Percentiles rank a stretch among this genome's conserved stretches.
These are phyloP conservation scores for Serilophus lunatus DNA, from an alignment of 2,113 vertebrate species.

Conservation along the genomic window DNA sequence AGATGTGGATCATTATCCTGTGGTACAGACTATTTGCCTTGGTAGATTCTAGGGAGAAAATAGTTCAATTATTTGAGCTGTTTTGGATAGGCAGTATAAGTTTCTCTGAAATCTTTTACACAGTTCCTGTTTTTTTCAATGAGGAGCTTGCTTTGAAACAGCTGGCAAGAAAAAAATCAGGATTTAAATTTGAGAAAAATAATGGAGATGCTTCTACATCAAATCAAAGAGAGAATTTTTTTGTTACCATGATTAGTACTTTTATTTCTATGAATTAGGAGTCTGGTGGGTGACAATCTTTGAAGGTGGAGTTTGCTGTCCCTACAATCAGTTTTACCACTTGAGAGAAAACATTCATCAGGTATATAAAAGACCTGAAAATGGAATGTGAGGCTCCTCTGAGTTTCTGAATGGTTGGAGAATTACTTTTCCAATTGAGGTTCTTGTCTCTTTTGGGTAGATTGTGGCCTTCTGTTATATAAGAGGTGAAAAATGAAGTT, in stretches of 20 bases:
- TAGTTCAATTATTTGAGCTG: neutral
- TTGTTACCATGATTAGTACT: accelerated
- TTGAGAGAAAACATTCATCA: neutral
- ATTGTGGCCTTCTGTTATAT: neutral
- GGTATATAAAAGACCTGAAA: neutral
- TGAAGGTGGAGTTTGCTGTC: neutral
- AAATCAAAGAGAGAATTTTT: neutral
- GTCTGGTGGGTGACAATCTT: neutral
- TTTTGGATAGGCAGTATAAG: neutral
- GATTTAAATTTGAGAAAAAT: neutral
- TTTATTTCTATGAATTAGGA: neutral
- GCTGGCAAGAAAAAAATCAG: neutral
- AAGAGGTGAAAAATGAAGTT: neutral
- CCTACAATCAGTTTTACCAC: neutral
- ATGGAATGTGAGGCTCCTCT: neutral
- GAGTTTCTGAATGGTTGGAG: neutral
- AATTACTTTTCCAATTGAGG: neutral
- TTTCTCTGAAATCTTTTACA: neutral
- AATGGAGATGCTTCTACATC: neutral
- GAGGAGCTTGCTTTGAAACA: neutral
- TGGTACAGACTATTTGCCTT: neutral
- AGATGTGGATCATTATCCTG: conserved; percentile 5
- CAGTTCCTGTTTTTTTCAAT: neutral
- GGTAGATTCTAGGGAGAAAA: neutral
- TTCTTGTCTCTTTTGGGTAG: neutral